Evolutionary conservation across 2,888 invertebrate genomes (phyloP).

Genomic region (Linnaemya vulpina): DNA sequence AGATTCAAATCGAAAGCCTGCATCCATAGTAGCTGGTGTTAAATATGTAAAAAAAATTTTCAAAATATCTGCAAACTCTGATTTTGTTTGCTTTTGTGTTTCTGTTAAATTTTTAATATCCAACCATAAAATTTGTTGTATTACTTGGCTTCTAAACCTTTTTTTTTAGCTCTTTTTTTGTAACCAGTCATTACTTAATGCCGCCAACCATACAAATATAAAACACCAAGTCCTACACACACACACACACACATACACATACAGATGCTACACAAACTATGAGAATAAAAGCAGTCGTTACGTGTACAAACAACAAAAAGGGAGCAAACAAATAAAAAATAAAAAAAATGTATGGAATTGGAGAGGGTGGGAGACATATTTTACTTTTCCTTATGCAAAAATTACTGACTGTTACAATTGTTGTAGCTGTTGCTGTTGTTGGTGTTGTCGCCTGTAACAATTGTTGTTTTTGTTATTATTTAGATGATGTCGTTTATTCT

Average conservation of each 20-base stretch:
- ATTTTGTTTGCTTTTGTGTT: conserved; percentile 42
- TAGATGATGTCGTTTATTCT: conserved; percentile 69
- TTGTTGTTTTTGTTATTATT: conserved; percentile 49
- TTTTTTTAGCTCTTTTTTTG: conserved; percentile 1
- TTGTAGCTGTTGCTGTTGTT: conserved; percentile 20
- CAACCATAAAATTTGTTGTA: conserved; percentile 65
- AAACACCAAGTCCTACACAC: background rate
- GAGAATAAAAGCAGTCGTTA: conserved; percentile 9
- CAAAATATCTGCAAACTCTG: conserved; percentile 25
- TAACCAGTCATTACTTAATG: conserved; percentile 54
- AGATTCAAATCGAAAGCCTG: conserved; percentile 1
- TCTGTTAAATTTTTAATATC: conserved; percentile 64
- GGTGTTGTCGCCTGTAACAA: background rate
- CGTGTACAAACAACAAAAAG: conserved; percentile 25
- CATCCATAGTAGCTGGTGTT: conserved; percentile 25
- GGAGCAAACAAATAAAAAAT: conserved; percentile 21
- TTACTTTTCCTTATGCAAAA: conserved; percentile 22
- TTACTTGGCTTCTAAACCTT: conserved; percentile 62
- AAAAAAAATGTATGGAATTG: no score
- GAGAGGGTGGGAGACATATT: conserved; percentile 15
- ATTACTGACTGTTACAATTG: conserved; percentile 59
- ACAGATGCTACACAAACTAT: conserved; percentile 1
- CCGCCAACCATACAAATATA: conserved; percentile 51
- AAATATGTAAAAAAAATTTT: conserved; percentile 21
- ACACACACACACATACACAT: background rate